These are phyloP conservation scores for Tyria jacobaeae DNA, from an alignment of 2,888 invertebrate species.

Conservation along the genomic window DNA sequence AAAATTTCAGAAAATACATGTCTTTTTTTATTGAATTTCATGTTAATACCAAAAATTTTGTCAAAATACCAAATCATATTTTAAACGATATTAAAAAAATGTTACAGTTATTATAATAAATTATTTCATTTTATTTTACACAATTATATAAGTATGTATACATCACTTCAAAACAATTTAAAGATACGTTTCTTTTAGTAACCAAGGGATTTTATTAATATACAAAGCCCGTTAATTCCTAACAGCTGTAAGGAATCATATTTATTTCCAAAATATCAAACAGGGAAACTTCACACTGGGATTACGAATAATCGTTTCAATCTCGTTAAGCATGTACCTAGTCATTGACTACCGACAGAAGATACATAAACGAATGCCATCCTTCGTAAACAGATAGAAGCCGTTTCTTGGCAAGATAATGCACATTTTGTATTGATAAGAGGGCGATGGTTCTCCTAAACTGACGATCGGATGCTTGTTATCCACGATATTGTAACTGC, in stretches of 20 bases:
- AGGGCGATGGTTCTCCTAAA: constrained; percentile 31
- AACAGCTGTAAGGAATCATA: neutral
- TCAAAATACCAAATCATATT: no score
- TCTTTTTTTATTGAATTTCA: no score
- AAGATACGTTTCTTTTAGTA: no score
- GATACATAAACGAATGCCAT: constrained; percentile 7
- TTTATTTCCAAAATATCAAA: constrained; percentile 26
- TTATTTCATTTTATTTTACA: no score
- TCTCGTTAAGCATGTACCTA: constrained; percentile 35
- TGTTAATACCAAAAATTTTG: no score
- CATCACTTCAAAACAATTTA: no score
- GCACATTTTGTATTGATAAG: constrained; percentile 57
- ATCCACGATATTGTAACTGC: constrained; percentile 33
- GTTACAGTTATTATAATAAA: no score
- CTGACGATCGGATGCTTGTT: constrained; percentile 35
- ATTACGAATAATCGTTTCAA: constrained; percentile 19
- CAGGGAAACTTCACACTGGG: constrained; percentile 11
- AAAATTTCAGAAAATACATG: no score
- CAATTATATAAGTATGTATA: no score
- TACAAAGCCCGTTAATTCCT: no score
- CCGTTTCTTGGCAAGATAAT: constrained; percentile 49
- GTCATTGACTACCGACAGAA: constrained; percentile 35
- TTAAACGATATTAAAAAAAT: no score
- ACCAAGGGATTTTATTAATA: no score
- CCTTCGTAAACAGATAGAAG: constrained; percentile 31